These are phyloP conservation scores for Entomobrya multifasciata DNA, from an alignment of 2,888 invertebrate species.

Conservation along the genomic window DNA sequence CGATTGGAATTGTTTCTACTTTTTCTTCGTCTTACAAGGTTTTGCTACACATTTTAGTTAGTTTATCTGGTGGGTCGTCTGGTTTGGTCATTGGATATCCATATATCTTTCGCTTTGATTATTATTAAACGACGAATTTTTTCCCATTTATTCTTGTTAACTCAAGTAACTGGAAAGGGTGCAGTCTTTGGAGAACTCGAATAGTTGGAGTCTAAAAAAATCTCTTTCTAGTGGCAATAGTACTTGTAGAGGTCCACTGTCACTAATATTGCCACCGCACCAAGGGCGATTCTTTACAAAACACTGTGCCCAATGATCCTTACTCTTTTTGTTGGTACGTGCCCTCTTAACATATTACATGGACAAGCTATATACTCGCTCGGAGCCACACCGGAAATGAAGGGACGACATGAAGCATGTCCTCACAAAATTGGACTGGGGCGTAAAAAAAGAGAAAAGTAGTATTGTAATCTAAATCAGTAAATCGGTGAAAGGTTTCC, in stretches of 20 bases:
- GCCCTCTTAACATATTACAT: not conserved
- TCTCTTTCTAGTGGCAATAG: not conserved
- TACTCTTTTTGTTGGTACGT: slow-evolving; percentile 41
- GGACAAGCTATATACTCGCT: not conserved
- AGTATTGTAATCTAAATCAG: not conserved
- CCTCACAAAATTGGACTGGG: not conserved
- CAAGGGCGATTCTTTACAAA: not conserved
- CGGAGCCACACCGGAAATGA: slow-evolving; percentile 33
- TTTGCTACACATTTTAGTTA: not conserved
- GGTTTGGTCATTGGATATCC: slow-evolving; percentile 54
- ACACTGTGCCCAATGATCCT: slow-evolving; percentile 62
- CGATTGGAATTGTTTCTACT: slow-evolving; percentile 51
- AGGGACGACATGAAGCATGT: not conserved
- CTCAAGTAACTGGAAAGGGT: not conserved
- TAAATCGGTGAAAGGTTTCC: not conserved
- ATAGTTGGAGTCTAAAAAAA: slow-evolving; percentile 15
- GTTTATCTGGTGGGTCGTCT: slow-evolving; percentile 20
- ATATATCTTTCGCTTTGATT: slow-evolving; percentile 66
- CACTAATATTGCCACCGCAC: too few relatives aligned
- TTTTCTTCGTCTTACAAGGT: not conserved
- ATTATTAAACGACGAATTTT: slow-evolving; percentile 65
- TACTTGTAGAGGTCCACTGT: too few relatives aligned
- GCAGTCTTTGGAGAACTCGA: not conserved
- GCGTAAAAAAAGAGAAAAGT: not conserved
- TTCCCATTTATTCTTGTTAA: slow-evolving; percentile 59